These are phyloP conservation scores for Sphaerophoria taeniata DNA, from an alignment of 2,888 invertebrate species.

Conservation along the genomic window DNA sequence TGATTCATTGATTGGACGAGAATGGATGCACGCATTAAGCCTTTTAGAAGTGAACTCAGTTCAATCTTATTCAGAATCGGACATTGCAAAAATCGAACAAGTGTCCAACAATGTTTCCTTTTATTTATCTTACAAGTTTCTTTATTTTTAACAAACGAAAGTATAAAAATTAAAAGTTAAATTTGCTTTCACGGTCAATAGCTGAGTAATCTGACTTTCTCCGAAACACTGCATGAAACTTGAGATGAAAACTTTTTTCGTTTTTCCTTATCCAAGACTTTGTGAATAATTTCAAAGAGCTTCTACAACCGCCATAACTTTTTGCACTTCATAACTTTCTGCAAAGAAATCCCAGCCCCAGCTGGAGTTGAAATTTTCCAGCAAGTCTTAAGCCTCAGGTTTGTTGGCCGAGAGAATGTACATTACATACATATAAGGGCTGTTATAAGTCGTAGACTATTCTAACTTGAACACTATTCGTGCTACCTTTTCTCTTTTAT, in stretches of 20 bases:
- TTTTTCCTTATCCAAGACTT: background rate
- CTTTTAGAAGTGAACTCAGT: no score
- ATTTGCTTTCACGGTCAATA: constrained; percentile 20
- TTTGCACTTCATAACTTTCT: constrained; percentile 21
- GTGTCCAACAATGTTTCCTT: no score
- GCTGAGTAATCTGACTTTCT: constrained; percentile 10
- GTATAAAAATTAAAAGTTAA: constrained; percentile 1
- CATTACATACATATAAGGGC: background rate
- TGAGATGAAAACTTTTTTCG: constrained; percentile 5
- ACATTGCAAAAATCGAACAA: no score
- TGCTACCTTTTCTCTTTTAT: background rate
- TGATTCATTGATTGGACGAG: no score
- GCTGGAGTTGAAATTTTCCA: no score
- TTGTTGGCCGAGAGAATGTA: background rate
- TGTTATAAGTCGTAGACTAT: background rate
- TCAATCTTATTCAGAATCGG: no score
- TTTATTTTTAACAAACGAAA: no score
- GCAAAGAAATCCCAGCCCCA: constrained; percentile 20
- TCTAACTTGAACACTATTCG: background rate
- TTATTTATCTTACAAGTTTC: no score
- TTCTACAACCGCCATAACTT: constrained; percentile 14
- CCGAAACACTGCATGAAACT: background rate
- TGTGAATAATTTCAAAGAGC: constrained; percentile 39
- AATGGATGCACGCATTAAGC: no score
- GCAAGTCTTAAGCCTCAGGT: background rate